A percentile compares a stretch with the other conserved stretches of the same genome.
phyloP scores from a whole-genome alignment of 2,113 vertebrate genomes.

The Mobula hypostoma region DNA sequence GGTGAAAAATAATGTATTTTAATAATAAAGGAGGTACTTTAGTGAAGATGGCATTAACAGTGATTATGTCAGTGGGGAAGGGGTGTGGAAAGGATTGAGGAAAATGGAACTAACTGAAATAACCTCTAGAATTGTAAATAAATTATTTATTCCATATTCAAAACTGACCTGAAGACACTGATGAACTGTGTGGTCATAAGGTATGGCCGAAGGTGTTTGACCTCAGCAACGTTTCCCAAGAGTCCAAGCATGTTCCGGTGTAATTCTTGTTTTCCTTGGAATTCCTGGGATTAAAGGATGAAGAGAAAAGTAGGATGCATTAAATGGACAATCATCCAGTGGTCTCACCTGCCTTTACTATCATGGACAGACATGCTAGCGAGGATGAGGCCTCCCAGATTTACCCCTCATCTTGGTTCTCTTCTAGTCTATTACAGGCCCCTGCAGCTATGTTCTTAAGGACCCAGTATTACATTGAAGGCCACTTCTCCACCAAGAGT shows the following conservation, averaged over 20 bases:
- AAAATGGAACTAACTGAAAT: neutral
- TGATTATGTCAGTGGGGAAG: neutral
- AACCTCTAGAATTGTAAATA: neutral
- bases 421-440: too few relatives aligned
- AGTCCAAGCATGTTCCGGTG: slow-evolving; percentile 96
- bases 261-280: slow-evolving; percentile 94
- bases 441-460: too few relatives aligned
- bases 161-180: slow-evolving; percentile 80
- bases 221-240: slow-evolving; percentile 89
- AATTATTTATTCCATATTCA: neutral
- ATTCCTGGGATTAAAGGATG: slow-evolving; percentile 44
- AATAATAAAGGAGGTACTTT: neutral
- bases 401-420: too few relatives aligned
- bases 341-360: too few relatives aligned
- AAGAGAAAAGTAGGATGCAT: neutral
- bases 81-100: too few relatives aligned
- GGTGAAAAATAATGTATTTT: neutral
- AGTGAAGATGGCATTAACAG: neutral
- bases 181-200: slow-evolving; percentile 93
- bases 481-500: too few relatives aligned
- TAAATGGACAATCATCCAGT: neutral
- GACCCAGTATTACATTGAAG: too few relatives aligned
- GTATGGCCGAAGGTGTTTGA: slow-evolving; percentile 80
- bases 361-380: too few relatives aligned
- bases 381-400: too few relatives aligned